Evolutionary conservation across 2,888 invertebrate genomes (phyloP).

Genomic region (Pandemis corylana): DNA sequence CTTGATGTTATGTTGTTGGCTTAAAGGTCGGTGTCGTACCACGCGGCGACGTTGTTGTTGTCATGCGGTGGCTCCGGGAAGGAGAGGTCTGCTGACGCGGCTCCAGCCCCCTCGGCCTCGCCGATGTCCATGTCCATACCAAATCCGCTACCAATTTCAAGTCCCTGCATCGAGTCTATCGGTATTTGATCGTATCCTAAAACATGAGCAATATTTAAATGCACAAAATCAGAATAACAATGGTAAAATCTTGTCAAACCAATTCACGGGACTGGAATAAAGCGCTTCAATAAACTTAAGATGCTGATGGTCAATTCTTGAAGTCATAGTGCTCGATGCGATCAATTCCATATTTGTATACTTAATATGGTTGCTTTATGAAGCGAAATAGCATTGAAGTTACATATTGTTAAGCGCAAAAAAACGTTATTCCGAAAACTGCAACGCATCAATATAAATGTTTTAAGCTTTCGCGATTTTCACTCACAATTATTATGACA

Average conservation of each 20-base stretch:
- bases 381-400: conserved; percentile 7
- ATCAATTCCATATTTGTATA: not conserved
- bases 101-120: conserved; percentile 91
- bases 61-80: conserved; percentile 93
- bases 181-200: conserved; percentile 98
- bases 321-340: not conserved
- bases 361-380: not conserved
- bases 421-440: not conserved
- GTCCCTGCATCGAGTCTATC: conserved; percentile 98
- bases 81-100: conserved; percentile 92
- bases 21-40: conserved; percentile 98
- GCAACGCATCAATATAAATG: not conserved
- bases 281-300: not conserved
- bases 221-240: not conserved
- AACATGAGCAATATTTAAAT: conserved; percentile 43
- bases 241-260: not conserved
- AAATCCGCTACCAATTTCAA: conserved; percentile 95
- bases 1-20: not conserved
- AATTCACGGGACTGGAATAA: not conserved
- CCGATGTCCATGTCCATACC: conserved; percentile 97
- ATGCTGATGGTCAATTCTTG: not conserved
- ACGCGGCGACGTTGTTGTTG: conserved; percentile 96
- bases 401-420: not conserved
- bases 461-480: no score
- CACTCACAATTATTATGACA: no score